Conservation (phyloP, 2,888 invertebrate species). For the Agonum fuliginosum region DNA sequence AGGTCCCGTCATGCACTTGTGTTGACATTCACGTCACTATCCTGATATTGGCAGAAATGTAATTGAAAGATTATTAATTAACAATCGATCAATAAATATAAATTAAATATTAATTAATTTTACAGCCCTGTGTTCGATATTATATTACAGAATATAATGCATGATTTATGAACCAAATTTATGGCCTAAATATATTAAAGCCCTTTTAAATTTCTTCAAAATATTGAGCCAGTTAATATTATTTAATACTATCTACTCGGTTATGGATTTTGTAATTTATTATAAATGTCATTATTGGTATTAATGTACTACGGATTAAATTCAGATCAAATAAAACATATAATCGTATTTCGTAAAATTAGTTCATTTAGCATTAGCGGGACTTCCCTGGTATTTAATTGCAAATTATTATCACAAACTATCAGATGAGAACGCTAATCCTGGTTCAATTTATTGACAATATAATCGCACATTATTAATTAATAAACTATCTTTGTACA, state of each 20-base stretch:
- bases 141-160: neutral
- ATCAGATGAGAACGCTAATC: neutral
- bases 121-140: neutral
- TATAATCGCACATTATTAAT: slow-evolving; percentile 11
- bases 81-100: slow-evolving; percentile 19
- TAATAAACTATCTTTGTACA: neutral
- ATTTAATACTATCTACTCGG: neutral
- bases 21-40: slow-evolving; percentile 30
- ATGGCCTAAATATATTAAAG: neutral
- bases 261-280: neutral
- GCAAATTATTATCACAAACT: slow-evolving; percentile 12
- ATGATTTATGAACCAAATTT: neutral
- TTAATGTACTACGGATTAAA: slow-evolving; percentile 9
- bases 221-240: neutral
- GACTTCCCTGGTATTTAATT: slow-evolving; percentile 23
- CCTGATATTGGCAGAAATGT: slow-evolving; percentile 26
- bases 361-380: slow-evolving; percentile 10
- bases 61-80: slow-evolving; percentile 52
- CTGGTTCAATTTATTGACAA: slow-evolving; percentile 8
- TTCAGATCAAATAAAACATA: slow-evolving; percentile 16
- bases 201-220: neutral
- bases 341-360: slow-evolving; percentile 10
- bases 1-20: neutral
- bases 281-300: slow-evolving; percentile 3
- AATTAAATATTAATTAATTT: slow-evolving; percentile 36